These are phyloP conservation scores for Schrankia costaestrigalis DNA, from an alignment of 2,888 invertebrate species.

Conservation along the genomic window DNA sequence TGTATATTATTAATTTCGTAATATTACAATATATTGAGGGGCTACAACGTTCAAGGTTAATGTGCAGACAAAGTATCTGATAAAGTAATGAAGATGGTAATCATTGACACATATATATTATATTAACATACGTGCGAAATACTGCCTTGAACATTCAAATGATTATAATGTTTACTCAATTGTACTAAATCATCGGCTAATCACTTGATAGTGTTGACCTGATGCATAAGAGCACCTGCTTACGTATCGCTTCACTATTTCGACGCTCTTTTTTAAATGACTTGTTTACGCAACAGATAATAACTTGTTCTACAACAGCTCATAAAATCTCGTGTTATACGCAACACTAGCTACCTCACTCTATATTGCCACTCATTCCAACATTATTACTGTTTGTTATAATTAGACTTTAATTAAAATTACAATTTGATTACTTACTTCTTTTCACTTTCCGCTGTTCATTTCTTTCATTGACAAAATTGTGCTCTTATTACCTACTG, in stretches of 20 bases:
- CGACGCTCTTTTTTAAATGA: conserved; percentile 15
- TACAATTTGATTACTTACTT: too few species aligned
- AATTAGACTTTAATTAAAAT: too few species aligned
- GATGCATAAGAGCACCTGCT: conserved; percentile 13
- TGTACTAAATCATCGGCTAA: conserved; percentile 14
- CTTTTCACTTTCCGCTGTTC: too few species aligned
- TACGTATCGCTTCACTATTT: conserved; percentile 19
- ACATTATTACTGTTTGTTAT: too few species aligned
- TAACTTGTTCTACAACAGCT: conserved; percentile 21
- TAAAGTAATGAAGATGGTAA: too few species aligned
- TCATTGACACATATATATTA: neutral
- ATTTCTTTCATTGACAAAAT: too few species aligned
- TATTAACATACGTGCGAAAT: neutral
- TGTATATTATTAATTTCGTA: too few species aligned
- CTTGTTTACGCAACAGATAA: conserved; percentile 20
- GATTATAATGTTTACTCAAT: conserved; percentile 7
- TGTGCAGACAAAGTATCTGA: too few species aligned
- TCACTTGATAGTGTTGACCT: conserved; percentile 14
- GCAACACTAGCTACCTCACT: conserved; percentile 16
- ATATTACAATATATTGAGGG: too few species aligned
- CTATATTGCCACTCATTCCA: too few species aligned
- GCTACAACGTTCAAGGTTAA: too few species aligned
- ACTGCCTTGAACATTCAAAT: conserved; percentile 1
- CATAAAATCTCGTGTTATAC: conserved; percentile 17
- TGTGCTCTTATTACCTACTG: too few species aligned